Percentiles rank a stretch among this genome's conserved stretches.
phyloP scores from a whole-genome alignment of 2,888 invertebrate genomes.

The Aelia acuminata region DNA sequence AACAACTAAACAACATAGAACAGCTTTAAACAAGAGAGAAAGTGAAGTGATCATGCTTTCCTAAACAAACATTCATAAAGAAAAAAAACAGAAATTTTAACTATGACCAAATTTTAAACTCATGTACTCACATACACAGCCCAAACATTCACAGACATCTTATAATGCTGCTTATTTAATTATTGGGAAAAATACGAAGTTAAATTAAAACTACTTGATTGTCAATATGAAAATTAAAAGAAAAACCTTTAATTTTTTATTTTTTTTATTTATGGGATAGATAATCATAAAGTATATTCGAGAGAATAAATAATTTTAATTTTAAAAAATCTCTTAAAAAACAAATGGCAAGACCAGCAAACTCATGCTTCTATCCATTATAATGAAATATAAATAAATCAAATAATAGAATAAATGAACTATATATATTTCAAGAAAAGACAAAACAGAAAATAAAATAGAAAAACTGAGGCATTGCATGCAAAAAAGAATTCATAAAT shows the following conservation, averaged over 20 bases:
- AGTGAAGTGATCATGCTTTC: not conserved
- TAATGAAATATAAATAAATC: not conserved
- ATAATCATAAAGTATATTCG: not conserved
- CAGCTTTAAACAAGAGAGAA: not conserved
- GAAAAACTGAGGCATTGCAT: not conserved
- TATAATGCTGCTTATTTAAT: not conserved
- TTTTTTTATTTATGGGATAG: not conserved
- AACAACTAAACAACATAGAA: not conserved
- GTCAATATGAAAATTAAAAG: not conserved
- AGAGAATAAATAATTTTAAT: not conserved
- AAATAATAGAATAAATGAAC: not conserved
- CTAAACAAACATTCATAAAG: not conserved
- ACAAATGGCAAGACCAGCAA: not conserved
- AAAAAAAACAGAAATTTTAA: slow-evolving; percentile 8
- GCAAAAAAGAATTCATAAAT: not conserved
- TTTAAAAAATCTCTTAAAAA: not conserved
- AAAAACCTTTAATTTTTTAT: not conserved
- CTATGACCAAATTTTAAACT: not conserved
- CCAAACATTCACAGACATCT: not conserved
- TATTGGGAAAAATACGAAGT: not conserved
- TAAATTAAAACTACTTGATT: not conserved
- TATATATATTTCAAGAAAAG: not conserved
- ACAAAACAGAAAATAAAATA: not conserved
- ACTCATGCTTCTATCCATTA: not conserved
- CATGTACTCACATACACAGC: not conserved